Conservation (phyloP, 2,888 invertebrate species). For the Sturmia bella region DNA sequence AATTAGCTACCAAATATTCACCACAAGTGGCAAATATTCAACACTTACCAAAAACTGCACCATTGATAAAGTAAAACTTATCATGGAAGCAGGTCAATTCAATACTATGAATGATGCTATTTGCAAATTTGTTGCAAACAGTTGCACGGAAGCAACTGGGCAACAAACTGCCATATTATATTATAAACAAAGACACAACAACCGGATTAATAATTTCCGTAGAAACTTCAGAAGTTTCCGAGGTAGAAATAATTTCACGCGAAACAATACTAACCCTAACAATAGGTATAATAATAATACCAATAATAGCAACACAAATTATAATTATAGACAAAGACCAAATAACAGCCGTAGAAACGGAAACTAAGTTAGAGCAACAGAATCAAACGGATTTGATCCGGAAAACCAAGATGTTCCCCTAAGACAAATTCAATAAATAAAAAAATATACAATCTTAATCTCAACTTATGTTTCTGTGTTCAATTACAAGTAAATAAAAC, state of each 20-base stretch:
- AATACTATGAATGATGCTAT: slow-evolving; percentile 82
- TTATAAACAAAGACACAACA: slow-evolving; percentile 12
- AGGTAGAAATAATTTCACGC: neutral
- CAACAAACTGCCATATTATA: slow-evolving; percentile 47
- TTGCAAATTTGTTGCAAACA: slow-evolving; percentile 51
- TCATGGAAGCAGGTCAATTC: no score
- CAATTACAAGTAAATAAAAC: slow-evolving; percentile 10
- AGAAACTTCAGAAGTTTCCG: neutral
- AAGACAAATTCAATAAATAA: neutral
- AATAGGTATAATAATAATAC: neutral
- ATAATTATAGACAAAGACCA: neutral
- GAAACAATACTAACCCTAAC: neutral
- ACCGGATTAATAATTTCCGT: neutral
- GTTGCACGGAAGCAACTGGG: slow-evolving; percentile 52
- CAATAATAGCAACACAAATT: neutral
- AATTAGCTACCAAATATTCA: no score
- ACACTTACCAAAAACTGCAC: no score
- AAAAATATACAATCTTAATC: slow-evolving; percentile 29
- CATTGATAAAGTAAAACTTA: no score
- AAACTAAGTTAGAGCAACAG: no score
- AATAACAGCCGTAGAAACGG: no score
- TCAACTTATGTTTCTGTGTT: slow-evolving; percentile 25
- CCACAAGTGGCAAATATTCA: no score
- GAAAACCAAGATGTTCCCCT: slow-evolving; percentile 28
- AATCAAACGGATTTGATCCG: no score